Evolutionary conservation across 2,888 invertebrate genomes (phyloP), one percentile per base, ranked within the genome.

Genomic region (Lacanobia oleracea): DNA sequence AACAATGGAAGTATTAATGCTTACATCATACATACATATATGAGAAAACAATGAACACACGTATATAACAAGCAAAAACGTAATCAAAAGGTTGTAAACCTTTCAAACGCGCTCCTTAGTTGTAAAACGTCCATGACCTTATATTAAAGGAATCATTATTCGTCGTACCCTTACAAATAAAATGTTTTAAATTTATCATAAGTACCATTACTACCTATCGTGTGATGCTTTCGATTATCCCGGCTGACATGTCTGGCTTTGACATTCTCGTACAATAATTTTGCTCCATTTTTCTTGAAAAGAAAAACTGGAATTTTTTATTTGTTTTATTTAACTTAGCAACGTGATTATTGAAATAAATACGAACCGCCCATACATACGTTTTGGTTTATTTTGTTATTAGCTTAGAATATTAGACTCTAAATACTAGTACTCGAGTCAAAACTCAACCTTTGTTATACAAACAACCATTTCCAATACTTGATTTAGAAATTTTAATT

Each of bases 1-100:
- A 53, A 80, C 81, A 81, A 80, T 81, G 71, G 77, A 74, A 57
- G 64, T 80, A 71, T 72, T 70, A 62, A 60, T 71, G 71, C 73
- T 73, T 64, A 80, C 81, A 67, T 80, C 72, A 72, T 69, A 64
- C 67, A 59, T 66, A 70, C 66, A 64, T 80, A 70, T 76, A 76
- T 64, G 81, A 64, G 64, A 72, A 69, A 66, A 80, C 81, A 80
- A 80, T 80, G 77, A 66, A 72, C 81, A 48, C 27, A 33, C 75
- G 53, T 68, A 56, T 70, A 45, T 40, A 66, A 60, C 43, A 43
- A 51, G 54, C 59, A 79, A 80, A 76, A 80, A 79, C 76, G 40
- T 63, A 56, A 67, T 76, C 48, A 56, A 69, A 68, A 57, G 68
- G 68, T 72, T 80, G 18, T 45, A 60, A 72, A 79, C 81, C 68